Evolutionary conservation across 2,113 vertebrate genomes (phyloP), one percentile per base, ranked within the genome.

Genomic region (Pterocles orientalis): DNA sequence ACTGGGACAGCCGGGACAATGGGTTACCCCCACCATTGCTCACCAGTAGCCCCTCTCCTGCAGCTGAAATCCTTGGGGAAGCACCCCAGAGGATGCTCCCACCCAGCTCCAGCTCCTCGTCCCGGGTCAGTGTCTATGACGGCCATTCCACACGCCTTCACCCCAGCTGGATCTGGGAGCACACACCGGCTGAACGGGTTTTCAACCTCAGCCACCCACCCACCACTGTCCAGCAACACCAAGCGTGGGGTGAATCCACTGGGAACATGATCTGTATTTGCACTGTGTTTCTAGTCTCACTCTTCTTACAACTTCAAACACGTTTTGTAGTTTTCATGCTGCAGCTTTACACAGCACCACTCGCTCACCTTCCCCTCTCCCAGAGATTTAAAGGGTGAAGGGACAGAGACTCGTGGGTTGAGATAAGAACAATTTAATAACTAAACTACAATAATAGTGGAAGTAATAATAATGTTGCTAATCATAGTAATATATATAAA

Each of bases 271-370:
- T 11, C 58, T 11, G 2, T 6, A 3, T 34, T 65, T 84, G 25
- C 2, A 10, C 64, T 4, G 3, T 29, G 16, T 33, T 53, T 48
- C 53, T 31, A 33, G 11, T 61, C 53, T 62, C 6, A 0, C 0
- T 0, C 4, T 80, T 87, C 92, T 84, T 24, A 78, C 61, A 82
- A 17, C 47, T 66, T 48, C 9, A 61, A 12, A 10, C 1, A n/a
- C 15, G 33, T 54, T 72, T 53, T 61, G 28, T 14, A 34, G 64
- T 48, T 14, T 41, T 41, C 39, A 41, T 41, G 41, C 41, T 41
- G 41, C 13, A 41, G 41, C 41, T 41, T 41, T 14, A 41, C 41
- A 41, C 41, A 41, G 11, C 39, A 41, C 41, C 41, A 14, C 41
- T 41, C 39, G 41, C 41, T 41, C 41, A 41, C 41, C 41, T 41